A percentile compares a stretch with the other conserved stretches of the same genome.
phyloP scores from a whole-genome alignment of 35 echinoderm and acorn worm species.

The Ophioderma brevispina region DNA sequence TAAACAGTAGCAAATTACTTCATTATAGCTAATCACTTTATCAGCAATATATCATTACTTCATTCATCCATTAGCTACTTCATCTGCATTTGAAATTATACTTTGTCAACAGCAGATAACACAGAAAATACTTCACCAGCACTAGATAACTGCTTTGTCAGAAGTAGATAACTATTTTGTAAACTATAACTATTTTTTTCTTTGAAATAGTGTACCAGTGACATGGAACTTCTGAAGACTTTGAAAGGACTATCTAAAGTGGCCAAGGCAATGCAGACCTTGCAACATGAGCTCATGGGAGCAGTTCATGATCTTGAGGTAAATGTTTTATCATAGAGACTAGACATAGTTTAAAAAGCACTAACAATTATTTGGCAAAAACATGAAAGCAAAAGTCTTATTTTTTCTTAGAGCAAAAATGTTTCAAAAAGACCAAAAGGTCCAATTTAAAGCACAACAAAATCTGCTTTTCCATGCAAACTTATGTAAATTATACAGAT shows the following conservation, averaged over 20 bases:
- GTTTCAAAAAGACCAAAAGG: neutral
- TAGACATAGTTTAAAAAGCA: neutral
- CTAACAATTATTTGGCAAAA: neutral
- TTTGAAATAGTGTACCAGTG: slow-evolving; percentile 40
- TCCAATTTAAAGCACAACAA: neutral
- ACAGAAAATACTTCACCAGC: too few relatives aligned
- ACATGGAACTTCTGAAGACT: slow-evolving; percentile 37
- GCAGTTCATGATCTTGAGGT: slow-evolving; percentile 85
- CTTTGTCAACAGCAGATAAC: too few relatives aligned
- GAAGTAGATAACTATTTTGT: too few relatives aligned
- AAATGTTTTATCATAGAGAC: neutral
- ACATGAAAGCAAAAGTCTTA: neutral
- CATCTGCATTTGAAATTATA: too few relatives aligned
- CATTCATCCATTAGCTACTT: too few relatives aligned
- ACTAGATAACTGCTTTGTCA: too few relatives aligned
- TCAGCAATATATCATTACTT: too few relatives aligned
- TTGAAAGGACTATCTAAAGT: slow-evolving; percentile 64
- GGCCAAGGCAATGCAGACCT: slow-evolving; percentile 33
- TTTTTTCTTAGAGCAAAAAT: neutral
- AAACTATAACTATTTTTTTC: too few relatives aligned
- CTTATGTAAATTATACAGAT: too few relatives aligned
- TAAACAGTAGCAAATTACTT: too few relatives aligned
- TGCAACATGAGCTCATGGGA: slow-evolving; percentile 68
- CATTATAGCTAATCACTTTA: too few relatives aligned
- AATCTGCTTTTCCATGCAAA: too few relatives aligned